Evolutionary conservation across 2,888 invertebrate species (phyloP).

Genomic region (Merodon equestris): DNA sequence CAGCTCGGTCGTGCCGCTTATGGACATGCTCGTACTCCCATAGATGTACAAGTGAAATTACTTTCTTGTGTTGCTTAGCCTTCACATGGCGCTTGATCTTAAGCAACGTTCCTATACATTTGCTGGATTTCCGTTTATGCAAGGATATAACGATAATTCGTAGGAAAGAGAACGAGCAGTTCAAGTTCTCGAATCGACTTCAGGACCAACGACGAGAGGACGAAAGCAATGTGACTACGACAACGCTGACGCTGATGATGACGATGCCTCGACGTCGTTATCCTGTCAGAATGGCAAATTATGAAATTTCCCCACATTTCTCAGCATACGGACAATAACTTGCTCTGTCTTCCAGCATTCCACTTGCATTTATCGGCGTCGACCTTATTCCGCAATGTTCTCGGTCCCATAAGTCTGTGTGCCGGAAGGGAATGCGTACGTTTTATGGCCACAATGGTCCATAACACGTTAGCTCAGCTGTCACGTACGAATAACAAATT

Average conservation of each 20-base stretch:
- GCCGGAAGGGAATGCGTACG: conserved; percentile 38
- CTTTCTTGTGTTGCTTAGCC: conserved; percentile 34
- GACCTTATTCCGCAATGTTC: conserved; percentile 36
- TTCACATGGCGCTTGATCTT: conserved; percentile 18
- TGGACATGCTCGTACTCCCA: neutral
- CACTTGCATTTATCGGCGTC: conserved; percentile 48
- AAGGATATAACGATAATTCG: conserved; percentile 18
- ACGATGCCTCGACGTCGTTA: neutral
- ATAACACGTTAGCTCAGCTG: conserved; percentile 29
- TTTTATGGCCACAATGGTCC: conserved; percentile 32
- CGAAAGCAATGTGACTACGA: neutral
- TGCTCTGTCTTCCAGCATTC: conserved; percentile 45
- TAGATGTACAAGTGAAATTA: conserved; percentile 41
- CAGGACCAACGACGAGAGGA: conserved; percentile 21
- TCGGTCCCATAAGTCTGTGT: conserved; percentile 9
- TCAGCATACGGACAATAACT: conserved; percentile 56
- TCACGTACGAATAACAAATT: conserved; percentile 44
- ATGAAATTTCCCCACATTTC: conserved; percentile 55
- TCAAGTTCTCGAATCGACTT: too few relatives aligned
- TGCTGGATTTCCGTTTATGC: conserved; percentile 4
- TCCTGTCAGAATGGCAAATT: conserved; percentile 20
- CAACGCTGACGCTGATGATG: conserved; percentile 6
- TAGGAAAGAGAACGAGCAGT: neutral
- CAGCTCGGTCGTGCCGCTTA: neutral
- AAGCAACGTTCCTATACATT: conserved; percentile 4